Evolutionary conservation across 1,140 invertebrate genomes (phyloP).

Genomic region (Microplitis mediator): DNA sequence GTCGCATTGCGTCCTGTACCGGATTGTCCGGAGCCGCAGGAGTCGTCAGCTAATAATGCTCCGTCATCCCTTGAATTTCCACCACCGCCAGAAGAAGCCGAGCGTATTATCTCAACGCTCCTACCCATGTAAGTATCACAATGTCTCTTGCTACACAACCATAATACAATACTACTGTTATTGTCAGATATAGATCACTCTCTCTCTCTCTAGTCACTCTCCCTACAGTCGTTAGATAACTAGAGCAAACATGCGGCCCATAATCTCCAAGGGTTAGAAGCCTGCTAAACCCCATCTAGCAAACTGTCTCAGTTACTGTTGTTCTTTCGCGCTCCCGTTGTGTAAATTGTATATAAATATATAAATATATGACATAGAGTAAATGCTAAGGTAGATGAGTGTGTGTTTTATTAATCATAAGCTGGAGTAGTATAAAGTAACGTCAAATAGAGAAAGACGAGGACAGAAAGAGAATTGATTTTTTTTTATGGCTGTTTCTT

Average conservation of each 20-base stretch:
- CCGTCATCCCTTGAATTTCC: constrained; percentile 65
- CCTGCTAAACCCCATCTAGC: neutral
- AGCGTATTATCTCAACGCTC: constrained; percentile 75
- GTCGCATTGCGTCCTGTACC: constrained; percentile 70
- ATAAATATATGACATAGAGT: neutral
- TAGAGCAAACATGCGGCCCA: neutral
- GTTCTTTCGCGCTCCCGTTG: neutral
- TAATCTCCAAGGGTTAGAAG: neutral
- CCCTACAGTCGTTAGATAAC: neutral
- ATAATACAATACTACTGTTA: neutral
- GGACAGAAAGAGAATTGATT: neutral
- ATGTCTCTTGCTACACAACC: neutral
- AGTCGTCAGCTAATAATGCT: constrained; percentile 57
- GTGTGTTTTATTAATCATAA: too few species aligned
- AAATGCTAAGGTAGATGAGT: too few species aligned
- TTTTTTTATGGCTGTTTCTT: neutral
- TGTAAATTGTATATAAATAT: neutral
- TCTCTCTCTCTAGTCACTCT: neutral
- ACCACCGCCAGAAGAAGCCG: constrained; percentile 75
- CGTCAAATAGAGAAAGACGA: too few species aligned
- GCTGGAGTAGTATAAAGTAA: neutral
- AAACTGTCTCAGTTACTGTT: neutral
- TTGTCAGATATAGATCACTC: neutral
- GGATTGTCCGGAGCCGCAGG: constrained; percentile 67
- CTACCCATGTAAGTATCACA: constrained; percentile 69